A percentile compares a stretch with the other conserved stretches of the same genome.
phyloP scores from a whole-genome alignment of 2,797 vertebrate genomes.

The Anomalospiza imberbis region DNA sequence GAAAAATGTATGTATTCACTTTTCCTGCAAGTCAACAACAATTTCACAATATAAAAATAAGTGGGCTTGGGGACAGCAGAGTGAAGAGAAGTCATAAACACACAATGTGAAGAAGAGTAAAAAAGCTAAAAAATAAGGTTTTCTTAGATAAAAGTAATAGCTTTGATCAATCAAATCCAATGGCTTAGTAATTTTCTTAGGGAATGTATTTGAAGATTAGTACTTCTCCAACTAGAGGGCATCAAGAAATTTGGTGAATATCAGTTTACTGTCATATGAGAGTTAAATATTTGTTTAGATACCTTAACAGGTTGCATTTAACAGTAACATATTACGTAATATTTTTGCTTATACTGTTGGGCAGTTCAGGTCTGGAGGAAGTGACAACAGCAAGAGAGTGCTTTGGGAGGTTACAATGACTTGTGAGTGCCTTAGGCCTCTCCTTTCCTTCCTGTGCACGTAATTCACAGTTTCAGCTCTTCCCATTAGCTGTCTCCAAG shows the following conservation, averaged over 20 bases:
- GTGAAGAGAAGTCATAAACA: not conserved
- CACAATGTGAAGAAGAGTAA: not conserved
- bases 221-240: not conserved
- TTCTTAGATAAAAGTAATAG: not conserved
- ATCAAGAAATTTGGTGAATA: not conserved
- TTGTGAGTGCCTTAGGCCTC: not conserved
- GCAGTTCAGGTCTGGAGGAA: not conserved
- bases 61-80: not conserved
- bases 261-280: not conserved
- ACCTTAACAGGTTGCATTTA: not conserved
- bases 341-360: not conserved
- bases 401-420: not conserved
- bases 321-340: not conserved
- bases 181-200: not conserved
- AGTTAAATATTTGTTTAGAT: not conserved
- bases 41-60: not conserved
- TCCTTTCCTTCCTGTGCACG: fast-evolving
- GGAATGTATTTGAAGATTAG: not conserved
- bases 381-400: not conserved
- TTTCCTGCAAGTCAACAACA: not conserved
- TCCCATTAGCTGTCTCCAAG: not conserved
- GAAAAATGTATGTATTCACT: not conserved
- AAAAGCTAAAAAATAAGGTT: not conserved
- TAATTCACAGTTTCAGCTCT: not conserved
- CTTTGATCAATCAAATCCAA: not conserved